These are phyloP conservation scores for Meandrusa payeni DNA, from an alignment of 2,888 invertebrate genomes.

Conservation along the genomic window DNA sequence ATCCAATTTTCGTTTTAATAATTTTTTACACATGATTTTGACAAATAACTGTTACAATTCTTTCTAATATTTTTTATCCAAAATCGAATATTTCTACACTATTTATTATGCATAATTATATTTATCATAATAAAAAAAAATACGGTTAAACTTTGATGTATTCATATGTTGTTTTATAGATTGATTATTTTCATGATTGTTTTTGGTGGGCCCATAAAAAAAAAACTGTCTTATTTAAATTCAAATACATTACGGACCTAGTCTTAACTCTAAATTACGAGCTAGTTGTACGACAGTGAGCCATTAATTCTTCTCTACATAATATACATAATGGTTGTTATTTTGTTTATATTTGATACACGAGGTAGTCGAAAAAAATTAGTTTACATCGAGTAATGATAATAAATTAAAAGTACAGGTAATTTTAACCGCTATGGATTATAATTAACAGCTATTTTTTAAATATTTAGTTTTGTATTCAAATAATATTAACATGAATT, in stretches of 20 bases:
- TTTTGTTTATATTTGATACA: conserved; percentile 69
- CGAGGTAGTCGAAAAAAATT: conserved; percentile 52
- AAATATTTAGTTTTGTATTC: conserved; percentile 59
- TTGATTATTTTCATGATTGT: too few relatives aligned
- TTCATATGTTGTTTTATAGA: too few relatives aligned
- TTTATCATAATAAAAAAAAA: too few relatives aligned
- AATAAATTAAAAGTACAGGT: conserved; percentile 72
- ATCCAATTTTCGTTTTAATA: too few relatives aligned
- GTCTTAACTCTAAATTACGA: conserved; percentile 38
- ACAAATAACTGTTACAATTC: too few relatives aligned
- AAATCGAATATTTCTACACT: too few relatives aligned
- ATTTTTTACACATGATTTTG: too few relatives aligned
- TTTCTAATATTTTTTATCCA: too few relatives aligned
- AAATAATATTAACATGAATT: conserved; percentile 61
- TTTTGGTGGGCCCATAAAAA: too few relatives aligned
- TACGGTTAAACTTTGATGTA: too few relatives aligned
- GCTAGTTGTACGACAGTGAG: conserved; percentile 43
- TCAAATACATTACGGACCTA: conserved; percentile 22
- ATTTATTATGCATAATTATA: too few relatives aligned
- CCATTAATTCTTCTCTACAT: conserved; percentile 38
- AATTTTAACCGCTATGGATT: conserved; percentile 65
- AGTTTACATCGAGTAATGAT: conserved; percentile 73
- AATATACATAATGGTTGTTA: conserved; percentile 33
- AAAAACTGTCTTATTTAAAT: too few relatives aligned
- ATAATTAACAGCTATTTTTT: conserved; percentile 66